A percentile compares a stretch with the other conserved stretches of the same genome.
These are phyloP conservation scores for Ectropis grisescens DNA, from an alignment of 1,140 invertebrate genomes.

Conservation along the genomic window DNA sequence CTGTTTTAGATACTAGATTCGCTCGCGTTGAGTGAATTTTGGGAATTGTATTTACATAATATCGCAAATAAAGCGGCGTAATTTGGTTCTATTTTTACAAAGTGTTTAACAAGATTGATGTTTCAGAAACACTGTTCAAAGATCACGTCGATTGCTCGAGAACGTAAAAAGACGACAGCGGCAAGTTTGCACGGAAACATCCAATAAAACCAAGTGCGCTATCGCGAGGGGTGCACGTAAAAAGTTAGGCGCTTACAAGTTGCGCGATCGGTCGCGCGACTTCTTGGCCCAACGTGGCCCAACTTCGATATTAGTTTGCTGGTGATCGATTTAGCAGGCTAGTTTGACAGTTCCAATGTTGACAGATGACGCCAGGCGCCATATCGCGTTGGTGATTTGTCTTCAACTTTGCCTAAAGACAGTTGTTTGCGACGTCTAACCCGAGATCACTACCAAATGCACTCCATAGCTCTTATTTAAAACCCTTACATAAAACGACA, in stretches of 20 bases:
- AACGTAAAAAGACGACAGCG: conserved; percentile 25
- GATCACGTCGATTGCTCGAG: conserved; percentile 20
- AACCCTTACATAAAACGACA: conserved; percentile 2
- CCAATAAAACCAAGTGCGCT: conserved; percentile 44
- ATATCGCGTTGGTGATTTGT: conserved; percentile 55
- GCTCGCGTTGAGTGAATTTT: too few relatives aligned
- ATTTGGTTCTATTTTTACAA: too few relatives aligned
- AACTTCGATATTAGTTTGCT: conserved; percentile 61
- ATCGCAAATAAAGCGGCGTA: too few relatives aligned
- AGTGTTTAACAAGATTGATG: too few relatives aligned
- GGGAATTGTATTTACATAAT: too few relatives aligned
- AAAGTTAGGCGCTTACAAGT: conserved; percentile 21
- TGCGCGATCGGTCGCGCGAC: conserved; percentile 35
- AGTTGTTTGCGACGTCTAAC: conserved; percentile 14
- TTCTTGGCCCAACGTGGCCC: conserved; percentile 21
- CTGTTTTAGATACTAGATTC: too few relatives aligned
- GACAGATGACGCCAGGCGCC: conserved; percentile 55
- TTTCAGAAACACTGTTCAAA: conserved; percentile 18
- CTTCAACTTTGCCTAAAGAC: conserved; percentile 30
- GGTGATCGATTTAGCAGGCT: conserved; percentile 56
- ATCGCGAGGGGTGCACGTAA: conserved; percentile 11
- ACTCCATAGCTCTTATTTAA: too few relatives aligned
- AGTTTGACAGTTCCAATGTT: conserved; percentile 59
- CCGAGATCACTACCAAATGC: conserved; percentile 7
- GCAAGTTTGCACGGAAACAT: conserved; percentile 42